Percentiles rank a stretch among this genome's conserved stretches.
Conservation (phyloP, 2,888 invertebrate species). For the Pterobdella sp. region DNA sequence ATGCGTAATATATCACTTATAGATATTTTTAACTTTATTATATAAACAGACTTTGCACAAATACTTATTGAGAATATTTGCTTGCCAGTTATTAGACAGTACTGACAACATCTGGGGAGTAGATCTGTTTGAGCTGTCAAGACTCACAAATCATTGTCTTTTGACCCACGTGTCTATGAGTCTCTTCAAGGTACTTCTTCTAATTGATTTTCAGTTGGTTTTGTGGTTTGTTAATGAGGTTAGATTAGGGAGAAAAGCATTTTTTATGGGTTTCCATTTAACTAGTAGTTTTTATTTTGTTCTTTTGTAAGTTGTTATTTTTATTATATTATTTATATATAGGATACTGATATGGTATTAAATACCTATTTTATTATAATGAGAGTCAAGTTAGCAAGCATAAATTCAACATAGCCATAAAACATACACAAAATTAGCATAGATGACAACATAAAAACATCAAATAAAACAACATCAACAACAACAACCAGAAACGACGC, state of each 20-base stretch:
- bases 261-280: background rate
- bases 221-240: background rate
- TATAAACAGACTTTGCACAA: too few relatives aligned
- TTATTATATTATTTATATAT: background rate
- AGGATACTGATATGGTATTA: too few relatives aligned
- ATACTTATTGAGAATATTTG: too few relatives aligned
- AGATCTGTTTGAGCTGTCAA: slow-evolving; percentile 23
- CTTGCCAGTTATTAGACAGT: slow-evolving; percentile 19
- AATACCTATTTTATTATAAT: too few relatives aligned
- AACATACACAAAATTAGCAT: too few relatives aligned
- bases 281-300: background rate
- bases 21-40: too few relatives aligned
- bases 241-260: background rate
- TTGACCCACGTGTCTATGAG: slow-evolving; percentile 20
- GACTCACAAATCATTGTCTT: slow-evolving; percentile 11
- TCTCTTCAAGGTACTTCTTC: slow-evolving; percentile 24
- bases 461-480: too few relatives aligned
- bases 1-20: too few relatives aligned
- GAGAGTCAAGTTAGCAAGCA: too few relatives aligned
- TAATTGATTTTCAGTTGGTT: background rate
- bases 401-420: too few relatives aligned
- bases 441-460: too few relatives aligned
- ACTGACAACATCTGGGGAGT: slow-evolving; percentile 26
- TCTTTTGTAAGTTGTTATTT: background rate
- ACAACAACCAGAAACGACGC: slow-evolving; percentile 13